Evolutionary conservation across 1,140 invertebrate genomes (phyloP).

Genomic region (Drosophila trapezifrons): DNA sequence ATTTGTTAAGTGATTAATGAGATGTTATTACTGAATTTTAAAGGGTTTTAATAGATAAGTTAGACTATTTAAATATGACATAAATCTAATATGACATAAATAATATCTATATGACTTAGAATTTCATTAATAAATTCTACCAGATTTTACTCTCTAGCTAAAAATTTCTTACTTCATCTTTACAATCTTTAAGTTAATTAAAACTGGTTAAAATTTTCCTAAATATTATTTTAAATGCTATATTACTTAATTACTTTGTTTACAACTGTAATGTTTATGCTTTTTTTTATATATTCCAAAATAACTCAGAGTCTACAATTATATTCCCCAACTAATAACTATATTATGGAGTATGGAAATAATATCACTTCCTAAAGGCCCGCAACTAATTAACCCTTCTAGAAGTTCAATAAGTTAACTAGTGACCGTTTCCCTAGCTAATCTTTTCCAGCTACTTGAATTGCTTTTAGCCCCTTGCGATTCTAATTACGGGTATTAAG

Average conservation of each 20-base stretch:
- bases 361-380: constrained; percentile 5
- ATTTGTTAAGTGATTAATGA: constrained; percentile 3
- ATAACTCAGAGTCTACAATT: not conserved
- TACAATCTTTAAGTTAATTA: not conserved
- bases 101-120: no score
- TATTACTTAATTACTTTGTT: not conserved
- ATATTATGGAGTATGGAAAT: constrained; percentile 4
- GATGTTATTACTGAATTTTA: no score
- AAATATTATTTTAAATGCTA: not conserved
- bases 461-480: constrained; percentile 47
- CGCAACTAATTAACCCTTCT: constrained; percentile 19
- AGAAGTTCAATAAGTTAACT: constrained; percentile 32
- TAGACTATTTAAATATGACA: no score
- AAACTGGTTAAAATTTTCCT: no score
- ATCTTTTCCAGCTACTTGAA: constrained; percentile 26
- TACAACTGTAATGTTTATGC: not conserved
- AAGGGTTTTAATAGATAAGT: no score
- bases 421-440: constrained; percentile 10
- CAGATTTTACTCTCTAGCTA: not conserved
- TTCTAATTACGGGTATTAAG: constrained; percentile 71
- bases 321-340: constrained; percentile 1
- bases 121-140: no score
- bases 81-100: no score
- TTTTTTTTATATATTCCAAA: not conserved
- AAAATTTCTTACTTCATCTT: not conserved